Evolutionary conservation across 2,888 invertebrate genomes (phyloP), one percentile per base, ranked within the genome.

Genomic region (Eucera pruinosa): DNA sequence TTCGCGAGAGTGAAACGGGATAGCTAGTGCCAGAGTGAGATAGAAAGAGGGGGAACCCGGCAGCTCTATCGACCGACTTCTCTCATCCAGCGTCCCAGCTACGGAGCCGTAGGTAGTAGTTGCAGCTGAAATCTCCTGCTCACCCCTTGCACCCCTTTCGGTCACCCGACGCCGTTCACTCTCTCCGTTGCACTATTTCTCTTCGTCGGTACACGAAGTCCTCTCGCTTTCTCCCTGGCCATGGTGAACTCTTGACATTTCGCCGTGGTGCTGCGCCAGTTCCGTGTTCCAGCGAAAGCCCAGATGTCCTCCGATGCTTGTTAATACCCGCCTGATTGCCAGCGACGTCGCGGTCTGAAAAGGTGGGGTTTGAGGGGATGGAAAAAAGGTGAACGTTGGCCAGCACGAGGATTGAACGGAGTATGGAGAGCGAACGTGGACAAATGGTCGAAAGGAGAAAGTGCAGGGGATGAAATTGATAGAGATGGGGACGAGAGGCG

Each of bases 61-160:
- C 86, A 90, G 91, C 91, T 91, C 90, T 90, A 91, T 91, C 91
- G 91, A 91, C 91, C 91, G 89, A 90, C 88, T 89, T 89, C 88
- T 87, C 89, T 87, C 88, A 88, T 89, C 90, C 88, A 86, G 86
- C 86, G 86, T 89, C 89, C 88, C 89, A 87, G 88, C 88, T 88
- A 87, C 84, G 82, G 86, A 86, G 88, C 85, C 83, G 85, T 84
- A 86, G 86, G 86, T 86, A 86, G 87, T 87, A 89, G 89, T 87
- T 86, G 88, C 88, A 88, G 87, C 87, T 88, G 83, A 85, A 88
- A 86, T 86, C 86, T 86, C 85, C 79, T 74, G 72, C 78, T 68
- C 69, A 52, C 60, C 65, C 47, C 43, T 47, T 39, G 50, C 25
- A 7, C 30, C 55, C 45, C 11, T 27, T 52, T 23, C 41, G 30